Evolutionary conservation across 2,113 vertebrate genomes (phyloP).

Genomic region (Nymphicus hollandicus): DNA sequence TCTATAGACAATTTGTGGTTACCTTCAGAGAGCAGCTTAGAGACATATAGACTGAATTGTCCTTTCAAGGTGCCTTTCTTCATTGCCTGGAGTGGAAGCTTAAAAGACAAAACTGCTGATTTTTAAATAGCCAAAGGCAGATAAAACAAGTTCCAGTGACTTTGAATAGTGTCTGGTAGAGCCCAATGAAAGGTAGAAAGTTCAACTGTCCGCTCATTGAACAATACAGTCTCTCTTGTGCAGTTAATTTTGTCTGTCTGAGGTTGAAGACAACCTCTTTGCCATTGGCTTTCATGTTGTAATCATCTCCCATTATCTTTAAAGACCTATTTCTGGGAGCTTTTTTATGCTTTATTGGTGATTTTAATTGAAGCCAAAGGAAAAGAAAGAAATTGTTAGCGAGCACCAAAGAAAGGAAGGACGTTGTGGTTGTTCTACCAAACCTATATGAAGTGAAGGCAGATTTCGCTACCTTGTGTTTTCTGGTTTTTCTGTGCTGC

Average conservation of each 20-base stretch:
- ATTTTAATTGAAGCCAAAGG: neutral
- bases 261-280: neutral
- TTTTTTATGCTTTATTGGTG: neutral
- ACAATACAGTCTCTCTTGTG: neutral
- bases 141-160: neutral
- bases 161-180: neutral
- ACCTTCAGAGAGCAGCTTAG: neutral
- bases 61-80: neutral
- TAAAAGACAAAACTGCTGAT: neutral
- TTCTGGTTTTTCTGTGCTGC: neutral
- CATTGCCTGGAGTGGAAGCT: neutral
- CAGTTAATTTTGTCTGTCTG: neutral
- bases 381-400: neutral
- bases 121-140: neutral
- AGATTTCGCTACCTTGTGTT: neutral
- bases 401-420: neutral
- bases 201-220: neutral
- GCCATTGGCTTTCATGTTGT: neutral
- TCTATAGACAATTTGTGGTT: neutral
- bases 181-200: neutral
- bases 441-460: neutral
- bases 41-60: neutral
- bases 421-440: neutral
- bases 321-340: neutral
- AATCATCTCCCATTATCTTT: neutral